These are phyloP conservation scores for Pandion haliaetus DNA, from an alignment of 2,113 vertebrate species.

Conservation along the genomic window DNA sequence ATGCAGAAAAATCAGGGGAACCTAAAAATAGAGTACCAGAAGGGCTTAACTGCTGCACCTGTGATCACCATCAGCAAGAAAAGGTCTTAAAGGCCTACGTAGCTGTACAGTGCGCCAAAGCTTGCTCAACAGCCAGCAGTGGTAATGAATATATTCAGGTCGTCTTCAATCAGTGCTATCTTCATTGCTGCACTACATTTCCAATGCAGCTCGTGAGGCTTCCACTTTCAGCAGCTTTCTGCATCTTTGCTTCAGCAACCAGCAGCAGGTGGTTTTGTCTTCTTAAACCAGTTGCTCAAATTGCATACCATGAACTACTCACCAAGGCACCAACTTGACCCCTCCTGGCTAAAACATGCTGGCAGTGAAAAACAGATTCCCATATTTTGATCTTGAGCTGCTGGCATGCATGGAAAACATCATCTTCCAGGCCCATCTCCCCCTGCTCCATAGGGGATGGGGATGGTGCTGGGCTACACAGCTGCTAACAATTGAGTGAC, in stretches of 20 bases:
- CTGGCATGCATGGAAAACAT: background rate
- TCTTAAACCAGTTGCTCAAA: slow-evolving; percentile 13
- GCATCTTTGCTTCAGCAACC: background rate
- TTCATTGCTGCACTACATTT: background rate
- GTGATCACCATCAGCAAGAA: background rate
- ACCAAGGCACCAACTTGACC: background rate
- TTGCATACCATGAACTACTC: slow-evolving; percentile 8
- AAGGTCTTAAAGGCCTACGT: background rate
- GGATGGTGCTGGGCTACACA: background rate
- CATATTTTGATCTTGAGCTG: background rate
- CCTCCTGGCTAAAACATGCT: background rate
- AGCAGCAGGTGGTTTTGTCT: slow-evolving; percentile 7
- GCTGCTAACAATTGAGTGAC: slow-evolving; percentile 19
- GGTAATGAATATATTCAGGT: background rate
- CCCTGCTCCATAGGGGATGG: background rate
- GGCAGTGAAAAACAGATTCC: background rate
- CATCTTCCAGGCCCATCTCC: background rate
- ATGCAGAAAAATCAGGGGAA: background rate
- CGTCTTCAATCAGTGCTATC: background rate
- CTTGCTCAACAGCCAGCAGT: background rate
- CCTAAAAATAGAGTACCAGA: background rate
- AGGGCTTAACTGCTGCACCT: background rate
- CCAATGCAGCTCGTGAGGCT: background rate
- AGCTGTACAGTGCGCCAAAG: background rate
- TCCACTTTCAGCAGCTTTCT: background rate